Evolutionary conservation across 2,113 vertebrate genomes (phyloP).

Genomic region (Lonchura striata): DNA sequence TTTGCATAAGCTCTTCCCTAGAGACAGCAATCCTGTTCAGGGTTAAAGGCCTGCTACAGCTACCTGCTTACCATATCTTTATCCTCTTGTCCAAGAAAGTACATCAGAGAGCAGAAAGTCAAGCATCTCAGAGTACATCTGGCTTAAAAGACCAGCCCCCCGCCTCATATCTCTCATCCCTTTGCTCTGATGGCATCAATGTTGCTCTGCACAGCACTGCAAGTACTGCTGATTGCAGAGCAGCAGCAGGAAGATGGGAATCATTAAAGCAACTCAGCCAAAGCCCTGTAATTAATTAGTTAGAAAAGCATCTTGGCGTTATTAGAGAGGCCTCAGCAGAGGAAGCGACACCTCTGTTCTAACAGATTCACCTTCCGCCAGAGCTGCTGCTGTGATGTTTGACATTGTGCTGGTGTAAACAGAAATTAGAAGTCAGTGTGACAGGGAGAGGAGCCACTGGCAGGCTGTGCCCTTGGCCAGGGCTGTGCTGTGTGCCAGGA

Average conservation of each 20-base stretch:
- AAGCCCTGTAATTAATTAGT: conserved; percentile 67
- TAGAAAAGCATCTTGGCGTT: conserved; percentile 54
- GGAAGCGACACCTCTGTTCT: conserved; percentile 15
- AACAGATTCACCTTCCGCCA: neutral
- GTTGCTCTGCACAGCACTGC: conserved; percentile 48
- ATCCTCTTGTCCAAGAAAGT: neutral
- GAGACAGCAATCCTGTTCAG: neutral
- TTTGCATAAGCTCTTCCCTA: neutral
- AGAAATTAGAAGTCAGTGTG: conserved; percentile 25
- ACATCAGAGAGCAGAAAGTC: neutral
- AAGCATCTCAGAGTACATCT: neutral
- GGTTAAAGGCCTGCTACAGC: neutral
- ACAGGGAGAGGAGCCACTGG: neutral
- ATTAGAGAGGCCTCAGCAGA: conserved; percentile 46
- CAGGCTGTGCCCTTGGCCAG: conserved; percentile 28
- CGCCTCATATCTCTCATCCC: neutral
- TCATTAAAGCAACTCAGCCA: conserved; percentile 57
- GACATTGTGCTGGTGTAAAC: conserved; percentile 47
- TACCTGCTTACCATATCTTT: neutral
- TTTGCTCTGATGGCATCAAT: conserved; percentile 24
- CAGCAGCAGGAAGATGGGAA: conserved; percentile 64
- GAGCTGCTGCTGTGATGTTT: conserved; percentile 28
- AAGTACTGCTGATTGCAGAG: conserved; percentile 60
- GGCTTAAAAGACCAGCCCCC: neutral
- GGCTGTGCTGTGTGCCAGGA: neutral